phyloP scores from a whole-genome alignment of 2,888 invertebrate genomes.

The Lacanobia oleracea region DNA sequence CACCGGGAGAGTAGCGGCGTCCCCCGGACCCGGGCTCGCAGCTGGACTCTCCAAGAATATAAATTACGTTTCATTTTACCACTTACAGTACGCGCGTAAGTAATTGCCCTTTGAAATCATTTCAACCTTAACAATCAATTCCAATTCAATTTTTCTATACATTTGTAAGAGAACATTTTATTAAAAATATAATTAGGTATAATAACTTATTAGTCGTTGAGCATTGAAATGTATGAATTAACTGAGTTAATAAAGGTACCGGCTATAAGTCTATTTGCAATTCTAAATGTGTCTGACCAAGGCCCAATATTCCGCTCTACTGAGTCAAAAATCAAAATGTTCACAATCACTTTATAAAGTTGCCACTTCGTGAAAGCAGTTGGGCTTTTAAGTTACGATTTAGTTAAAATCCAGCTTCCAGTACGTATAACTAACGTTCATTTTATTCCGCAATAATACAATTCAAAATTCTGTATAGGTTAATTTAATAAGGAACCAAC shows the following conservation, averaged over 20 bases:
- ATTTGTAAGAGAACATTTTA: constrained; percentile 6
- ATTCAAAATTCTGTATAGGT: background rate
- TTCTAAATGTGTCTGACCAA: constrained; percentile 27
- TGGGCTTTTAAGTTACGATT: constrained; percentile 13
- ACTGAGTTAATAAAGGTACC: background rate
- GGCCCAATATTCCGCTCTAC: constrained; percentile 33
- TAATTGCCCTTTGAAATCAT: constrained; percentile 56
- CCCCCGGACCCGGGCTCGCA: constrained; percentile 54
- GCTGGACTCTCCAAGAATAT: constrained; percentile 70
- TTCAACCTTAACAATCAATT: constrained; percentile 36
- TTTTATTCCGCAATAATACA: constrained; percentile 14
- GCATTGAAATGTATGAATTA: constrained; percentile 8
- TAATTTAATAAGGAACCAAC: constrained; percentile 62
- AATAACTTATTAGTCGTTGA: background rate
- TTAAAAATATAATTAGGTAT: background rate
- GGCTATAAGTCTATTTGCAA: constrained; percentile 32
- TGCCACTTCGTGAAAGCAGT: constrained; percentile 10
- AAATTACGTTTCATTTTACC: constrained; percentile 72
- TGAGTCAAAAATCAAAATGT: constrained; percentile 32
- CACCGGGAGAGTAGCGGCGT: constrained; percentile 53
- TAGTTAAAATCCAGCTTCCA: constrained; percentile 6
- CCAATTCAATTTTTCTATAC: constrained; percentile 30
- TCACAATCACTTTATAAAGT: constrained; percentile 30
- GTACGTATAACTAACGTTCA: background rate
- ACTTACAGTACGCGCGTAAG: constrained; percentile 60